Evolutionary conservation across 1,140 invertebrate genomes (phyloP).

Genomic region (Drosophila fuyamai): DNA sequence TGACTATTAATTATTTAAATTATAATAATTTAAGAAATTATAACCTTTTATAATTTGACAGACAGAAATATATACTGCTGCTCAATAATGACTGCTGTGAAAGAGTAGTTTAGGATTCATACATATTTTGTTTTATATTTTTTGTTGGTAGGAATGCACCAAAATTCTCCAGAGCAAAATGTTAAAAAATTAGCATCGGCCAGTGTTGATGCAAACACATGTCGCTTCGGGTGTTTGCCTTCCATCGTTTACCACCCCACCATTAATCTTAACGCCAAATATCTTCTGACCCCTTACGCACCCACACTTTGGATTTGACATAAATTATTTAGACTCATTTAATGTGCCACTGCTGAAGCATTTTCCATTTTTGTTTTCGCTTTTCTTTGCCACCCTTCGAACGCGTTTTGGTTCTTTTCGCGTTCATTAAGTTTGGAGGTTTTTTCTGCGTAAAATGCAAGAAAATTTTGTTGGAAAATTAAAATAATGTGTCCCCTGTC

Average conservation of each 20-base stretch:
- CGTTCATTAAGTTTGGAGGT: slow-evolving; percentile 52
- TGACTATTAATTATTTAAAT: no score
- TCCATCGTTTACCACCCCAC: slow-evolving; percentile 3
- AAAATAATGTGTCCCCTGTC: slow-evolving; percentile 84
- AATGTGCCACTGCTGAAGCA: slow-evolving; percentile 61
- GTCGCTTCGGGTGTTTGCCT: slow-evolving; percentile 33
- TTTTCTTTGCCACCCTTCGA: slow-evolving; percentile 63
- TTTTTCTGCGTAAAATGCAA: slow-evolving; percentile 61
- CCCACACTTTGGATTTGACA: slow-evolving; percentile 47
- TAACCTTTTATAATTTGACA: no score
- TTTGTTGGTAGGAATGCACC: slow-evolving; percentile 46
- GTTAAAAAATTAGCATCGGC: slow-evolving; percentile 69
- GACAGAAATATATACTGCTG: no score
- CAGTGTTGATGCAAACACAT: slow-evolving; percentile 66
- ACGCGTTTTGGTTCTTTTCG: slow-evolving; percentile 26
- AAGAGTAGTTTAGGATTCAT: no score
- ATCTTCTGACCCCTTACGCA: slow-evolving; percentile 8
- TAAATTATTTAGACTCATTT: slow-evolving; percentile 82
- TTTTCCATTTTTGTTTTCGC: slow-evolving; percentile 75
- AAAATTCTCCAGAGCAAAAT: slow-evolving; percentile 48
- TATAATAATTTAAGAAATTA: no score
- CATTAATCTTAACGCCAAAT: background rate
- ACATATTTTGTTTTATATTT: background rate
- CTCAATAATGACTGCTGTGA: no score
- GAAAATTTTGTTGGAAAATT: slow-evolving; percentile 67